Evolutionary conservation across 2,113 vertebrate species (phyloP).

Genomic region (Symphodus melops): DNA sequence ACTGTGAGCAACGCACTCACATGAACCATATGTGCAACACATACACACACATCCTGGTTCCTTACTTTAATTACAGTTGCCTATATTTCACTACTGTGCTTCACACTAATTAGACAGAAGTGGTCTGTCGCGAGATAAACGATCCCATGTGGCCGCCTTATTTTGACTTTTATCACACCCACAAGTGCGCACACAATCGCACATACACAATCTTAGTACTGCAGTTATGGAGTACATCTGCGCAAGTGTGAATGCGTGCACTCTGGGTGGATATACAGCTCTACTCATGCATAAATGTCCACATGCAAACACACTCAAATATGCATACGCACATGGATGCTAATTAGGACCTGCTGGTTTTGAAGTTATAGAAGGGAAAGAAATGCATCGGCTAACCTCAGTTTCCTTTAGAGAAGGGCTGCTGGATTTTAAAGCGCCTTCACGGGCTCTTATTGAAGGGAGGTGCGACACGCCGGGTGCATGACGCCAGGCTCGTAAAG

Average conservation of each 20-base stretch:
- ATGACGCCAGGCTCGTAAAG: conserved; percentile 73
- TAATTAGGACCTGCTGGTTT: conserved; percentile 64
- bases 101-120: conserved; percentile 84
- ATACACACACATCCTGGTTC: conserved; percentile 52
- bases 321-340: conserved; percentile 14
- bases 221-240: not conserved
- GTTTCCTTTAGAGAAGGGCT: conserved; percentile 76
- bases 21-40: conserved; percentile 51
- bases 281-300: not conserved
- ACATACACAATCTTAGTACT: conserved; percentile 10
- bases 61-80: conserved; percentile 70
- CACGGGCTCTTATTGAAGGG: conserved; percentile 51
- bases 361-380: conserved; percentile 64
- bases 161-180: conserved; percentile 72
- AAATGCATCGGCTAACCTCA: conserved; percentile 55
- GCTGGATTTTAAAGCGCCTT: conserved; percentile 45
- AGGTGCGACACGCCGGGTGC: conserved; percentile 55
- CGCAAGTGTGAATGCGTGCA: conserved; percentile 4
- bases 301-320: not conserved
- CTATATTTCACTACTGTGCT: conserved; percentile 70
- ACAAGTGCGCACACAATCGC: conserved; percentile 11
- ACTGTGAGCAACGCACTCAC: conserved; percentile 12
- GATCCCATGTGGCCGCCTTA: conserved; percentile 80
- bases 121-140: conserved; percentile 78
- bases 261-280: not conserved